phyloP scores from a whole-genome alignment of 2,888 invertebrate genomes.

The Schizotus pectinicornis region DNA sequence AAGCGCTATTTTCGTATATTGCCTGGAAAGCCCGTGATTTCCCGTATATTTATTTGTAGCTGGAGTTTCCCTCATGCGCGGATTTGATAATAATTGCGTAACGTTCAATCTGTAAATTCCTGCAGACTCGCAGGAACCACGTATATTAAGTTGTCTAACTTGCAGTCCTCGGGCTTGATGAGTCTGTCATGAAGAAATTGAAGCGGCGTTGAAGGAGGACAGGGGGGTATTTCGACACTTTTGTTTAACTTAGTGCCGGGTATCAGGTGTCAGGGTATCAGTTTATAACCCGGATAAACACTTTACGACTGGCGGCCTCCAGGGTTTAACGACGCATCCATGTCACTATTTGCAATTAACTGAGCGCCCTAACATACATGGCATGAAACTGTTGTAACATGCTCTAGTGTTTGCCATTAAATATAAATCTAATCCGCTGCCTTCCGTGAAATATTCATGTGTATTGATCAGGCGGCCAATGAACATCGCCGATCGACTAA shows the following conservation, averaged over 20 bases:
- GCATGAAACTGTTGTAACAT: conserved; percentile 7
- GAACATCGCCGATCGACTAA: no score
- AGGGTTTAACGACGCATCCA: conserved; percentile 49
- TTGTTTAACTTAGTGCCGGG: conserved; percentile 20
- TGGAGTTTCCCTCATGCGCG: neutral
- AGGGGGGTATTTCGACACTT: conserved; percentile 15
- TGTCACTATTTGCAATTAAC: conserved; percentile 53
- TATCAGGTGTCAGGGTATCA: conserved; percentile 48
- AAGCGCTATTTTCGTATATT: conserved; percentile 5
- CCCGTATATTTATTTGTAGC: neutral
- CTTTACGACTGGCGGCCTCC: conserved; percentile 52
- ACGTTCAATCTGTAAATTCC: neutral
- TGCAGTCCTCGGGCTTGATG: neutral
- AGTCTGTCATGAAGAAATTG: neutral
- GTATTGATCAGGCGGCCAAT: no score
- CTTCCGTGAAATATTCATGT: no score
- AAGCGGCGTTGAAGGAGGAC: neutral
- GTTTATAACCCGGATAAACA: conserved; percentile 52
- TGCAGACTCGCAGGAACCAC: neutral
- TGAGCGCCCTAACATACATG: conserved; percentile 12
- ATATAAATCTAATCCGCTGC: conserved; percentile 19
- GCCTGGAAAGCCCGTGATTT: neutral
- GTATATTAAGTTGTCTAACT: conserved; percentile 11
- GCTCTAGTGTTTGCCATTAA: conserved; percentile 17
- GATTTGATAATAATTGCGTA: neutral